These are phyloP conservation scores for Drosophila willistoni DNA, from an alignment of 1,140 invertebrate genomes.

Conservation along the genomic window DNA sequence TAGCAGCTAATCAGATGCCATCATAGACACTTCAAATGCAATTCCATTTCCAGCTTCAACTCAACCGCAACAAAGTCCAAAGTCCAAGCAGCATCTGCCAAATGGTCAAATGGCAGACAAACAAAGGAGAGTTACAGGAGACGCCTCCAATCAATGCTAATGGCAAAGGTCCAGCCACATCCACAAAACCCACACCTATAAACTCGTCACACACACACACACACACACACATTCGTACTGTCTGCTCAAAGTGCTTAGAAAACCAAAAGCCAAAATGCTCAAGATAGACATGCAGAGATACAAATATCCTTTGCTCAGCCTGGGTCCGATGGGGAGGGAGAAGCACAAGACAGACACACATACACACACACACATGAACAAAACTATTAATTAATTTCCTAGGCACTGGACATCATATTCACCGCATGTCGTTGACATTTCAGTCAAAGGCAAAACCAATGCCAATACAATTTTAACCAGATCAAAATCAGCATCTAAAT, in stretches of 20 bases:
- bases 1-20: slow-evolving; percentile 5
- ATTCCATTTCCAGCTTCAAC: slow-evolving; percentile 22
- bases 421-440: slow-evolving; percentile 72
- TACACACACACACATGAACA: slow-evolving; percentile 41
- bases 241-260: slow-evolving; percentile 65
- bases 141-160: slow-evolving; percentile 71
- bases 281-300: slow-evolving; percentile 34
- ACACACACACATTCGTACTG: slow-evolving; percentile 6
- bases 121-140: slow-evolving; percentile 41
- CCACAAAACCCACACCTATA: slow-evolving; percentile 5
- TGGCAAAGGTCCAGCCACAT: slow-evolving; percentile 55
- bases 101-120: slow-evolving; percentile 66
- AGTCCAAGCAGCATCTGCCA: slow-evolving; percentile 20
- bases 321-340: background rate
- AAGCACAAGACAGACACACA: slow-evolving; percentile 1
- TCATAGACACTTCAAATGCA: background rate
- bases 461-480: slow-evolving; percentile 34
- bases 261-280: slow-evolving; percentile 70
- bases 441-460: slow-evolving; percentile 69
- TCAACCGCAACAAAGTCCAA: slow-evolving; percentile 60
- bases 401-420: slow-evolving; percentile 58
- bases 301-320: slow-evolving; percentile 3
- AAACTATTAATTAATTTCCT: slow-evolving; percentile 77
- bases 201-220: background rate
- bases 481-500: slow-evolving; percentile 4